A percentile compares a stretch with the other conserved stretches of the same genome.
phyloP scores from a whole-genome alignment of 1,140 invertebrate species.

The Cardiocondyla obscurior region DNA sequence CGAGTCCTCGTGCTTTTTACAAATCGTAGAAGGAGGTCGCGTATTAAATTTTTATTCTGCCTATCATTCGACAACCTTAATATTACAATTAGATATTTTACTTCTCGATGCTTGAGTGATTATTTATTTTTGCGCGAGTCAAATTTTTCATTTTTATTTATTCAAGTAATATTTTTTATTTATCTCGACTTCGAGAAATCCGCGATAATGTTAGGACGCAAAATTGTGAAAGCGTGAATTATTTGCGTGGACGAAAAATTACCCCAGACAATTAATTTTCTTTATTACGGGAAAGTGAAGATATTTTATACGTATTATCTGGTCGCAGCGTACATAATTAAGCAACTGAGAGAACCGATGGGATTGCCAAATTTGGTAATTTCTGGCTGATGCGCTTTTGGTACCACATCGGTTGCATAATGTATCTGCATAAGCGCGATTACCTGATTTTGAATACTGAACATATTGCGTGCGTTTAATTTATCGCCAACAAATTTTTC shows the following conservation, averaged over 20 bases:
- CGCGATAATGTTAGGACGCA: background rate
- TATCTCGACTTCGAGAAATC: background rate
- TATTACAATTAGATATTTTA: no score
- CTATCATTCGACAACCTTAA: background rate
- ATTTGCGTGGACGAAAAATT: background rate
- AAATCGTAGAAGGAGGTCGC: background rate
- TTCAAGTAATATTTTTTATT: background rate
- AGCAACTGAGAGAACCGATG: background rate
- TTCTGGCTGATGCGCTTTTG: slow-evolving; percentile 10
- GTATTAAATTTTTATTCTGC: background rate
- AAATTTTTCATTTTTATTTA: background rate
- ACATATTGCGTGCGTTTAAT: background rate
- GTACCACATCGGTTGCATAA: slow-evolving; percentile 2
- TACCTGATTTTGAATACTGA: background rate
- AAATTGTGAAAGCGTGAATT: background rate
- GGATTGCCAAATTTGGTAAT: slow-evolving; percentile 43
- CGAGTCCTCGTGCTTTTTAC: background rate
- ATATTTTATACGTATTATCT: background rate
- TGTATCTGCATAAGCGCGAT: background rate
- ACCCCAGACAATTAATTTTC: background rate
- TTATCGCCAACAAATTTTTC: background rate
- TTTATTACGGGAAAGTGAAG: slow-evolving; percentile 7
- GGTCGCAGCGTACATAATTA: background rate
- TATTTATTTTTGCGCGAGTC: no score
- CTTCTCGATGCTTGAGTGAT: no score